These are phyloP conservation scores for Lasioglossum leucozonium DNA, from an alignment of 2,888 invertebrate species.

Conservation along the genomic window DNA sequence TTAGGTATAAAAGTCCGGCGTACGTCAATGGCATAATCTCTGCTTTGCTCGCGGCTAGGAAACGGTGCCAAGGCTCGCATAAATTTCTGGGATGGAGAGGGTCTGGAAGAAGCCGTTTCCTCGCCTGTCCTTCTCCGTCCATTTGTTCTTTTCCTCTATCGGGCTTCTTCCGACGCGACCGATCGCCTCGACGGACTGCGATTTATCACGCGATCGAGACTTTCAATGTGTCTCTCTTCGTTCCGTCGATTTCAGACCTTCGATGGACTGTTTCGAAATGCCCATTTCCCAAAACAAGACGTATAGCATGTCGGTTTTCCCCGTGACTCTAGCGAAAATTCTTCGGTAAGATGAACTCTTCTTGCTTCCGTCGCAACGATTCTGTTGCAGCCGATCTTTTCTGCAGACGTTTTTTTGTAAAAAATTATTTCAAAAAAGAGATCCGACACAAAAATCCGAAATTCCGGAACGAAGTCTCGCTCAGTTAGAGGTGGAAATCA, in stretches of 20 bases:
- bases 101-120: constrained; percentile 55
- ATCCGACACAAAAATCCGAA: neutral
- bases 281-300: neutral
- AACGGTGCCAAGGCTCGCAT: constrained; percentile 80
- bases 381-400: too few relatives aligned
- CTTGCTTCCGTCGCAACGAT: neutral
- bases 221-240: neutral
- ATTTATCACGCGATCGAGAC: constrained; percentile 47
- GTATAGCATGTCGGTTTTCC: neutral
- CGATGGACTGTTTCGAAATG: neutral
- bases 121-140: constrained; percentile 13
- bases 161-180: constrained; percentile 45
- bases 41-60: constrained; percentile 61
- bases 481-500: neutral
- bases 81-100: constrained; percentile 72
- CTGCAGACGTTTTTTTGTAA: too few relatives aligned
- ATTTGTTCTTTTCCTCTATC: constrained; percentile 40
- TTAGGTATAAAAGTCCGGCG: constrained; percentile 48
- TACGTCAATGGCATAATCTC: constrained; percentile 76
- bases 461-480: neutral
- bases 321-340: neutral
- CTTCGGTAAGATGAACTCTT: neutral
- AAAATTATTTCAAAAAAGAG: neutral
- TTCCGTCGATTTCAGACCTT: neutral
- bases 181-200: constrained; percentile 24